phyloP scores from a whole-genome alignment of 2,797 vertebrate species.

The Manis crassicaudata region DNA sequence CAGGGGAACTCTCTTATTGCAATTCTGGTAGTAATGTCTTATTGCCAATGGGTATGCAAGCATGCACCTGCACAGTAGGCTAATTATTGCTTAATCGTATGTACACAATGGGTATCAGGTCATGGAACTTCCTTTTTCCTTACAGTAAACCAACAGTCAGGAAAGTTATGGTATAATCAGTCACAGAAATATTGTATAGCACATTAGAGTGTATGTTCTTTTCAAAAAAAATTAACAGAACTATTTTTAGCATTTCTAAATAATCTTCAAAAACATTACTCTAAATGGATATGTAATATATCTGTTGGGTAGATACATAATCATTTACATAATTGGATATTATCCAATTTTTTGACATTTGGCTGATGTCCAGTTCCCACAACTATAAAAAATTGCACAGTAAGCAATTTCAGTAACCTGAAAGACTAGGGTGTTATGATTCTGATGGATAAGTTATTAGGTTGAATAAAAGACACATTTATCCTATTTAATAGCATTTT shows the following conservation, averaged over 20 bases:
- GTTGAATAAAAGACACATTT: background rate
- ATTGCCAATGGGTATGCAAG: no score
- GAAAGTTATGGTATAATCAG: background rate
- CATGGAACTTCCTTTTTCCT: no score
- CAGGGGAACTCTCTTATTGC: no score
- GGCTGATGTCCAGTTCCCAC: background rate
- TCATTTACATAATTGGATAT: background rate
- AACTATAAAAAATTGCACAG: background rate
- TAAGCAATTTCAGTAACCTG: background rate
- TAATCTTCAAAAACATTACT: background rate
- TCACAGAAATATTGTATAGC: background rate
- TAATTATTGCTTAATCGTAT: no score
- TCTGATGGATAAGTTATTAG: background rate
- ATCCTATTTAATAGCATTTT: background rate
- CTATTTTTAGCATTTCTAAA: conserved; percentile 24
- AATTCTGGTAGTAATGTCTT: no score
- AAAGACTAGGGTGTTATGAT: background rate
- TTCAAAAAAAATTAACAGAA: background rate
- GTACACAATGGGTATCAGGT: no score
- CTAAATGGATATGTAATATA: background rate
- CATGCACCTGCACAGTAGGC: no score
- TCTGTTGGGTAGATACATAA: background rate
- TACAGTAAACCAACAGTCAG: background rate
- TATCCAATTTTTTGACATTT: background rate
- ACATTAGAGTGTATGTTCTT: background rate